Evolutionary conservation across 2,113 vertebrate genomes (phyloP), one percentile per base, ranked within the genome.

Genomic region (Scophthalmus maximus): DNA sequence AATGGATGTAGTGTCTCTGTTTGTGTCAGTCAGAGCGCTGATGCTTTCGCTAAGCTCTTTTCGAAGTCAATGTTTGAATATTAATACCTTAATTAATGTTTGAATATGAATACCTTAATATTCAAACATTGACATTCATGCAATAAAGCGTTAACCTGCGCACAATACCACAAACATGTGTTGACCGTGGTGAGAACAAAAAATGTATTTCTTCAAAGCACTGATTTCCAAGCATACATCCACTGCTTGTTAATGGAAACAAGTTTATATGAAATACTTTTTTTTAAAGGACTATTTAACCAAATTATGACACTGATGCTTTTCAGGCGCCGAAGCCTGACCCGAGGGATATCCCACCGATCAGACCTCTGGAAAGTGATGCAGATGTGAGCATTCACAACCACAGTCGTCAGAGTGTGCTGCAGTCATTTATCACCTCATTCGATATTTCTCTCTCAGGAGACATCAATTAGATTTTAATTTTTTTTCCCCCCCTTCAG

Each of bases 371-470:
- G 22, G 94, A 95, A 73, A 93, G 85, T 47, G 91, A 94, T 29
- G 91, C 92, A 50, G 94, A 95, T 68, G 95, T 95, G 84, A 91
- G 93, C 86, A 17, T 53, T 68, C 8, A 30, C 36, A 49, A n/a
- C 46, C 23, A 17, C n/a, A 49, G 26, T 62, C 20, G 32, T 20
- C 14, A 52, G 12, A 52, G 12, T 53, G 14, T 2, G 2, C 0
- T 32, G n/a, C 30, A 38, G 36, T 50, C 27, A 18, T 20, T 46
- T 7, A 47, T 57, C 36, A 49, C 46, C 10, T 15, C 17, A 44
- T 40, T 4, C 8, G 10, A 74, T 25, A 38, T 57, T 69, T 46
- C 10, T 49, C 36, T 46, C 6, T 73, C 23, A 49, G 26, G 10
- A 26, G 8, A 63, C 4, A 34, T 27, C 10, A 57, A 34, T 60